These are phyloP conservation scores for Caenorhabditis sp. DNA, from an alignment of 2,888 invertebrate species.

Conservation along the genomic window DNA sequence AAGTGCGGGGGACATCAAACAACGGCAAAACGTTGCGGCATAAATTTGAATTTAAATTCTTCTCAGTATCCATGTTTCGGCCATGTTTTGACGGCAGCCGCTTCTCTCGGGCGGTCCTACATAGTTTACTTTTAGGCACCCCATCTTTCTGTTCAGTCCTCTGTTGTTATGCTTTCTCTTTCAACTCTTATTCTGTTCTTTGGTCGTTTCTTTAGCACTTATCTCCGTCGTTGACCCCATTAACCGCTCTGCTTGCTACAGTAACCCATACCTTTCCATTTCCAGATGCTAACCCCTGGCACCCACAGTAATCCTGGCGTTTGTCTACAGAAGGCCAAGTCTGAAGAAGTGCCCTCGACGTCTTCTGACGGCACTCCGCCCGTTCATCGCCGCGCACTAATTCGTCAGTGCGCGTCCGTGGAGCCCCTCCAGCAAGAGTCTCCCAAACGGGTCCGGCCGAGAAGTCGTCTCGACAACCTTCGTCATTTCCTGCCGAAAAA, in stretches of 20 bases:
- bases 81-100: background rate
- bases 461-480: slow-evolving; percentile 38
- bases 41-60: slow-evolving; percentile 20
- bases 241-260: no score
- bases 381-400: slow-evolving; percentile 32
- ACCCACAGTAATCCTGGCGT: slow-evolving; percentile 23
- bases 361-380: slow-evolving; percentile 25
- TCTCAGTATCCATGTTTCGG: background rate
- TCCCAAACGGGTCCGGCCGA: slow-evolving; percentile 22
- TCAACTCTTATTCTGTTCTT: background rate
- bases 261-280: background rate
- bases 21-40: background rate
- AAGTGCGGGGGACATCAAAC: background rate
- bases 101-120: slow-evolving; percentile 4
- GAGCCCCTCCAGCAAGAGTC: slow-evolving; percentile 41
- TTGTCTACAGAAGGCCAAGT: slow-evolving; percentile 48
- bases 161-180: background rate
- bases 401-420: slow-evolving; percentile 49
- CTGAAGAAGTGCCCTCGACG: slow-evolving; percentile 43
- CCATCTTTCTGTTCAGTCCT: background rate
- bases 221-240: no score
- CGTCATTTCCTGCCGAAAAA: slow-evolving; percentile 29
- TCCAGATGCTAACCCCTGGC: slow-evolving; percentile 51
- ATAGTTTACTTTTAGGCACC: slow-evolving; percentile 23
- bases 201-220: background rate